These are phyloP conservation scores for Akabosia matsudoensis DNA, from an alignment of 1,140 invertebrate genomes.

Conservation along the genomic window DNA sequence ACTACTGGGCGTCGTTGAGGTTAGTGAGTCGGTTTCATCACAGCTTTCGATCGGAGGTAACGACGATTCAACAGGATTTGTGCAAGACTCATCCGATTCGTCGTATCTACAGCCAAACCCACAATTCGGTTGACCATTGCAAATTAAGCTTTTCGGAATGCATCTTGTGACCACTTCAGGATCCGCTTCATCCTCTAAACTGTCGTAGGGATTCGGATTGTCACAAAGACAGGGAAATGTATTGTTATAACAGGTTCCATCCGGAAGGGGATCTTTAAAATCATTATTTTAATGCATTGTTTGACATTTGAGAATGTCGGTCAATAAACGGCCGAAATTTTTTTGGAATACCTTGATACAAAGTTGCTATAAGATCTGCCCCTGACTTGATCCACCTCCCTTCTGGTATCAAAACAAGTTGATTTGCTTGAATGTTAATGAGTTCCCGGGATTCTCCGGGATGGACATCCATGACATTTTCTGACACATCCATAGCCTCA, in stretches of 20 bases:
- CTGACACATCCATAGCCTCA: not conserved
- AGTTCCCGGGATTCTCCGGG: not conserved
- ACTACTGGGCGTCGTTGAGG: too few relatives aligned
- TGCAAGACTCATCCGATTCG: too few relatives aligned
- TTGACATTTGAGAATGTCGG: not conserved
- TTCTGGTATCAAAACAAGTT: constrained; percentile 6
- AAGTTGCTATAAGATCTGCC: not conserved
- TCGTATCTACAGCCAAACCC: not conserved
- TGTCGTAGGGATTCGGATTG: not conserved
- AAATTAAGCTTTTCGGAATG: not conserved
- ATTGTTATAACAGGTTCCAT: not conserved
- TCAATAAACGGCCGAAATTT: not conserved
- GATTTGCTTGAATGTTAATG: not conserved
- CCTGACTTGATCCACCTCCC: not conserved
- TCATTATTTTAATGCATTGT: not conserved
- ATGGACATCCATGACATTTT: too few relatives aligned
- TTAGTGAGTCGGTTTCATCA: too few relatives aligned
- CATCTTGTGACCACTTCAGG: not conserved
- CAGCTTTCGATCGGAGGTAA: too few relatives aligned
- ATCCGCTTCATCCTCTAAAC: not conserved
- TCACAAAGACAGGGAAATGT: not conserved
- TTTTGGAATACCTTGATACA: constrained; percentile 10
- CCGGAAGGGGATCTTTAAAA: not conserved
- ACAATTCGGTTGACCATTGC: constrained; percentile 22
- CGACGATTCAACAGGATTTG: too few relatives aligned